Base-by-base conservation (phyloP, 2,797 vertebrate species). In the Tarsius wallacei region DNA sequence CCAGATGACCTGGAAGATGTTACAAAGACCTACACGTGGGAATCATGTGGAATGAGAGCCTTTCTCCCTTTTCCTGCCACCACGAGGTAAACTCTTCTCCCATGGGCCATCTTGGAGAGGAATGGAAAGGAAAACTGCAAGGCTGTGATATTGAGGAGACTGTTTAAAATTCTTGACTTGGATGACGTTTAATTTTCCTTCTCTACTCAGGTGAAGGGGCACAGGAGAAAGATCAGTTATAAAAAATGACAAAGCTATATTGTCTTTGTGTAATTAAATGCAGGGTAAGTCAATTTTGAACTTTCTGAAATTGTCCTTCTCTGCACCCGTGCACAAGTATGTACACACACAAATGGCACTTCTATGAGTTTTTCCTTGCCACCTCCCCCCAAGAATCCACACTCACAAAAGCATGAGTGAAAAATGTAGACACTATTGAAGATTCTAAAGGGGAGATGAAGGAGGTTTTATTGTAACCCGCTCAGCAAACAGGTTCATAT, bases 161-260 rank as follows among this genome's bases (percentile, higher is more conserved):
- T 33, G 16, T 70, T 87, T 51, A 51, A 28, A 68, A 33, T 84
- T n/a, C 83, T 64, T 80, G n/a, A 31, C 28, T 70, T 78, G 78
- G 68, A 63, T 66, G 33, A 73, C 2, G 31, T 26, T 91, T 57
- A 42, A 36, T 36, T 95, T 92, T 93, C 17, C 7, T 5, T 74
- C 9, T 74, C 12, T 61, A 14, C 5, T 14, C 36, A 28, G 42
- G 21, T 13, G 14, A 90, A 76, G n/a, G 7, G 7, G 21, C 76
- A 87, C 59, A 26, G 77, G 86, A 89, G 61, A 94, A 83, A 66
- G 90, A 81, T 80, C 59, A 63, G 22, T 96, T 81, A 68, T 8
- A 64, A 66, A 77, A 97, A 90, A 51, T 63, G 55, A 86, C 4
- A n/a, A 47, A 57, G 33, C 57, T 73, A 21, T 42, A 33, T 78